Evolutionary conservation across 30 jellyfish, hydroid and myxozoan species (phyloP).

Genomic region (Turritopsis rubra): DNA sequence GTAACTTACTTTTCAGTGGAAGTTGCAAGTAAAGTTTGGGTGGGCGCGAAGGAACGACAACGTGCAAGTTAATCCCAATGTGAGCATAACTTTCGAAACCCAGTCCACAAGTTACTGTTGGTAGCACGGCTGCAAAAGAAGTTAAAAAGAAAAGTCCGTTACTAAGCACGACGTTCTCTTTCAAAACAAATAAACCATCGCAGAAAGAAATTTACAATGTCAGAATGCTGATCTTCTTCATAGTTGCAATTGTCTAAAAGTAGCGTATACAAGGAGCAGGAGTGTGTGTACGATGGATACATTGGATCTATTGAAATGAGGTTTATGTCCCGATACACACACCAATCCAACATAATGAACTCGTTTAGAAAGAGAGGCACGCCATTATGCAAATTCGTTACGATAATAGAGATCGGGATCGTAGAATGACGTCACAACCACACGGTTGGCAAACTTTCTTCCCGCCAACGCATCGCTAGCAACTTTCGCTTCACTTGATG

Average conservation of each 20-base stretch:
- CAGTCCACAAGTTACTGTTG: too few species aligned
- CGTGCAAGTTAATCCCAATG: too few species aligned
- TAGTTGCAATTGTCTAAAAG: not conserved
- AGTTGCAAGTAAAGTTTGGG: too few species aligned
- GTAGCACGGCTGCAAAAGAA: too few species aligned
- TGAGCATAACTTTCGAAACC: too few species aligned
- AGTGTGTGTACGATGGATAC: not conserved
- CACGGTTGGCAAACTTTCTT: constrained; percentile 92
- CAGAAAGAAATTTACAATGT: not conserved
- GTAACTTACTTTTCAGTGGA: too few species aligned
- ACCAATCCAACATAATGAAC: not conserved
- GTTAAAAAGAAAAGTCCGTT: too few species aligned
- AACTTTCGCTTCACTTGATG: constrained; percentile 62
- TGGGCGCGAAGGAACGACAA: too few species aligned
- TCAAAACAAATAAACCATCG: not conserved
- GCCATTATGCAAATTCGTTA: constrained; percentile 54
- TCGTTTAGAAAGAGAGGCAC: not conserved
- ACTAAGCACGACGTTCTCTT: not conserved
- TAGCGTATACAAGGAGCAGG: not conserved
- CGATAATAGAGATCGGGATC: constrained; percentile 71
- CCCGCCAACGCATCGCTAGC: constrained; percentile 98
- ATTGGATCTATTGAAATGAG: not conserved
- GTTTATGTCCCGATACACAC: not conserved
- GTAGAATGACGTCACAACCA: constrained; percentile 90
- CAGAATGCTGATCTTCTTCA: not conserved